phyloP scores from a whole-genome alignment of 2,888 invertebrate species.

The Oscheius sp. region DNA sequence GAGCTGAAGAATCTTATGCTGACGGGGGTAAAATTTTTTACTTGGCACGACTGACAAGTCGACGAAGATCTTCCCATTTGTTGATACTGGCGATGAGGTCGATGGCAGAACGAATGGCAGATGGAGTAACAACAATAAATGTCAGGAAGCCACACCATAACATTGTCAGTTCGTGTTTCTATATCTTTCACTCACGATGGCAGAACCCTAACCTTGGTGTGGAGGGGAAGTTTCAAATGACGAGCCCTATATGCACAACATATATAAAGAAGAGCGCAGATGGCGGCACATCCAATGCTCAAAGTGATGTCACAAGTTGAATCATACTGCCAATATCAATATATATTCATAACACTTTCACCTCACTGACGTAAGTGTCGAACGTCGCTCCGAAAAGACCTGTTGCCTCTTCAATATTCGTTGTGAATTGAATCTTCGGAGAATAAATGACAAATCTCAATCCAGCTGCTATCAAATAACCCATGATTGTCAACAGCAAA shows the following conservation, averaged over 20 bases:
- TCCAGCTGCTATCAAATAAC: not conserved
- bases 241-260: not conserved
- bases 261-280: not conserved
- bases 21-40: not conserved
- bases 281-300: not conserved
- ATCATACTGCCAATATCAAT: not conserved
- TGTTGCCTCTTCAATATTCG: not conserved
- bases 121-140: not conserved
- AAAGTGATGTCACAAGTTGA: not conserved
- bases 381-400: not conserved
- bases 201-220: not conserved
- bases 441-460: not conserved
- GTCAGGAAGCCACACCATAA: constrained; percentile 4
- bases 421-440: not conserved
- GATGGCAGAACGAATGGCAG: not conserved
- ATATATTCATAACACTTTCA: not conserved
- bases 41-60: not conserved
- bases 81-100: not conserved
- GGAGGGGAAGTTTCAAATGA: not conserved
- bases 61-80: not conserved
- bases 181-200: not conserved
- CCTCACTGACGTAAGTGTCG: not conserved
- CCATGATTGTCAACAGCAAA: not conserved
- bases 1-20: not conserved
- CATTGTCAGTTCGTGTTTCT: constrained; percentile 3